A percentile compares a stretch with the other conserved stretches of the same genome.
phyloP scores from a whole-genome alignment of 2,113 vertebrate species.

The Grammomys surdaster region DNA sequence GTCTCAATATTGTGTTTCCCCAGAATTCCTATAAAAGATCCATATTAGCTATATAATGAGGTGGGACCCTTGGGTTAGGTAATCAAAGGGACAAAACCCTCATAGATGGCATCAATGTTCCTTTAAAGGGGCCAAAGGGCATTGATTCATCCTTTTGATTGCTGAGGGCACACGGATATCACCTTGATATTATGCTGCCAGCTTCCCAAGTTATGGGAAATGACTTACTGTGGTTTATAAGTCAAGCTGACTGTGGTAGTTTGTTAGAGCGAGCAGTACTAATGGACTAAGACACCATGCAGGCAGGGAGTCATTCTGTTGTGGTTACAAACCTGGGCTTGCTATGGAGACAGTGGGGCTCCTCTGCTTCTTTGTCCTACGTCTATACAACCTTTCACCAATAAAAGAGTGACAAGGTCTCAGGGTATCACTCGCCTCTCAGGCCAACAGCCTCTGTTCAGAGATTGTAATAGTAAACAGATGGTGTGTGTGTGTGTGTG shows the following conservation, averaged over 20 bases:
- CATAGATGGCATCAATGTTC: rapidly evolving
- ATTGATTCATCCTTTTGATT: not conserved
- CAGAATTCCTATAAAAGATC: not conserved
- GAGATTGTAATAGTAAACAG: not conserved
- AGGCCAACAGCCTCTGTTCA: not conserved
- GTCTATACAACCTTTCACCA: not conserved
- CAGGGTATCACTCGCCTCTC: not conserved
- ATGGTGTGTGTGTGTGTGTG: not conserved
- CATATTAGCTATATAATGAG: not conserved
- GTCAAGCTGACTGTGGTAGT: not conserved
- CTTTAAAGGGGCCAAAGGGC: no score
- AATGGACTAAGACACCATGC: not conserved
- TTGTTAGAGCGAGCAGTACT: not conserved
- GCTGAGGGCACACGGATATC: no score
- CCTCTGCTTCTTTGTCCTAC: not conserved
- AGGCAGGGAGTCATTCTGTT: no score
- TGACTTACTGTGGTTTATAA: not conserved
- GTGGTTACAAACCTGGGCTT: not conserved
- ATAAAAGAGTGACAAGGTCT: not conserved
- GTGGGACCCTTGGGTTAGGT: not conserved
- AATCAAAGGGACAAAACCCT: not conserved
- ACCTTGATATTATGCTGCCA: not conserved
- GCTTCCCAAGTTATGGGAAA: not conserved
- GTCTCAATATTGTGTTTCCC: not conserved
- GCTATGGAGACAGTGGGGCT: not conserved